Percentiles rank a stretch among this genome's conserved stretches.
These are phyloP conservation scores for Manacus vitellinus DNA, from an alignment of 2,113 vertebrate genomes.

Conservation along the genomic window DNA sequence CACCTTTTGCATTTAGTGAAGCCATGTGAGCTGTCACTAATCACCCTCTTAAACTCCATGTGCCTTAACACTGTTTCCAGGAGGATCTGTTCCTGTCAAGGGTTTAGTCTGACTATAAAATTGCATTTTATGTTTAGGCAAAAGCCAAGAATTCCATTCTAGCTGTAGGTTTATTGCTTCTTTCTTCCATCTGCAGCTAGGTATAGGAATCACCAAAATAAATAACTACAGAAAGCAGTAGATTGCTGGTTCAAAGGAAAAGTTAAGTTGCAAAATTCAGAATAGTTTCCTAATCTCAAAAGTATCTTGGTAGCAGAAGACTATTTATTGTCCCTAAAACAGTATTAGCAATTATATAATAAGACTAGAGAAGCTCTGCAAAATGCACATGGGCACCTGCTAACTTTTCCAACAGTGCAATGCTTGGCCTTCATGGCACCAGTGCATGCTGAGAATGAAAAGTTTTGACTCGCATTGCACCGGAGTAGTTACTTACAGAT, in stretches of 20 bases:
- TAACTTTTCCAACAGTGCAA: not conserved
- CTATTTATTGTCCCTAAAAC: not conserved
- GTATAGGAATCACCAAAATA: not conserved
- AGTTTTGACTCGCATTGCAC: accelerated
- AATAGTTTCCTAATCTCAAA: not conserved
- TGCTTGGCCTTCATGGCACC: not conserved
- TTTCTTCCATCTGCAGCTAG: not conserved
- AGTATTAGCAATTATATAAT: not conserved
- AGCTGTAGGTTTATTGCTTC: not conserved
- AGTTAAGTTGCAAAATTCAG: not conserved
- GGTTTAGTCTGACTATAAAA: not conserved
- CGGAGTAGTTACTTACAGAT: not conserved
- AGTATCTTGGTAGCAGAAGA: not conserved
- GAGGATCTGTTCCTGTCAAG: not conserved
- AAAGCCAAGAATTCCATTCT: not conserved
- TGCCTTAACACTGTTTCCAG: not conserved
- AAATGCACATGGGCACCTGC: not conserved
- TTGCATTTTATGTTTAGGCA: not conserved
- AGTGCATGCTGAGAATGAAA: not conserved
- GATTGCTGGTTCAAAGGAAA: not conserved
- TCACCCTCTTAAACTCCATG: not conserved
- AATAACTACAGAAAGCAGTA: not conserved
- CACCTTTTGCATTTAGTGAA: not conserved
- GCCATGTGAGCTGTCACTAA: not conserved
- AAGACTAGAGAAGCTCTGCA: not conserved